Conservation (phyloP, 2,888 invertebrate genomes). For the Microplitis manilae region DNA sequence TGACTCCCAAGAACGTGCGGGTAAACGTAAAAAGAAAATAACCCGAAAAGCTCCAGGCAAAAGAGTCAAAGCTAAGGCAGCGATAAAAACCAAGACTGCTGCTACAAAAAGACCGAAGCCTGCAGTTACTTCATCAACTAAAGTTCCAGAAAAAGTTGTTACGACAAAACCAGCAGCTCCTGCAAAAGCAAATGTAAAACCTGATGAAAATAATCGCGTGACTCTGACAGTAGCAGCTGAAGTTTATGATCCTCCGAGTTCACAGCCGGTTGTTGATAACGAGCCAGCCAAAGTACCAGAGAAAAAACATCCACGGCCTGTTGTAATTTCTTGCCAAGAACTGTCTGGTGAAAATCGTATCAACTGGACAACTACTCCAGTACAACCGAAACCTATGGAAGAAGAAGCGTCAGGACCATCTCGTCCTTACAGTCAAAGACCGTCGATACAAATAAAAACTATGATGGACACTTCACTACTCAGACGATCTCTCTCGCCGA, state of each 20-base stretch:
- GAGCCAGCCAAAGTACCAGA: conserved; percentile 2
- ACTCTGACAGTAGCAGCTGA: not conserved
- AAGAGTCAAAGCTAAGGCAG: conserved; percentile 4
- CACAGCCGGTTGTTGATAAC: not conserved
- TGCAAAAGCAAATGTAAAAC: not conserved
- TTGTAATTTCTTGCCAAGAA: conserved; percentile 9
- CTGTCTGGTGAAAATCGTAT: conserved; percentile 36
- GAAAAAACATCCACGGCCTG: not conserved
- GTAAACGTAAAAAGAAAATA: conserved; percentile 43
- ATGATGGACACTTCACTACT: conserved; percentile 52
- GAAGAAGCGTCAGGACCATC: conserved; percentile 25
- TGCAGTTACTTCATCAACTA: not conserved
- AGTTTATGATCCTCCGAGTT: not conserved
- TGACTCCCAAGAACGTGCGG: conserved; percentile 51
- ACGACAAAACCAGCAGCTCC: not conserved
- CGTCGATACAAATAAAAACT: conserved; percentile 42
- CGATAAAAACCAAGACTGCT: conserved; percentile 5
- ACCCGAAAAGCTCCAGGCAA: conserved; percentile 29
- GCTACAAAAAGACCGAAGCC: not conserved
- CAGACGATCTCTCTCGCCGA: conserved; percentile 61
- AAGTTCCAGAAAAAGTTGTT: not conserved
- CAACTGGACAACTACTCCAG: conserved; percentile 39
- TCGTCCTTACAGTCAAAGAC: conserved; percentile 39
- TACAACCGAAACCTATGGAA: conserved; percentile 26
- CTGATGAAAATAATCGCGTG: not conserved